Percentiles rank a stretch among this genome's conserved stretches.
These are phyloP conservation scores for Eubasilissa regina DNA, from an alignment of 1,140 invertebrate species.

Conservation along the genomic window DNA sequence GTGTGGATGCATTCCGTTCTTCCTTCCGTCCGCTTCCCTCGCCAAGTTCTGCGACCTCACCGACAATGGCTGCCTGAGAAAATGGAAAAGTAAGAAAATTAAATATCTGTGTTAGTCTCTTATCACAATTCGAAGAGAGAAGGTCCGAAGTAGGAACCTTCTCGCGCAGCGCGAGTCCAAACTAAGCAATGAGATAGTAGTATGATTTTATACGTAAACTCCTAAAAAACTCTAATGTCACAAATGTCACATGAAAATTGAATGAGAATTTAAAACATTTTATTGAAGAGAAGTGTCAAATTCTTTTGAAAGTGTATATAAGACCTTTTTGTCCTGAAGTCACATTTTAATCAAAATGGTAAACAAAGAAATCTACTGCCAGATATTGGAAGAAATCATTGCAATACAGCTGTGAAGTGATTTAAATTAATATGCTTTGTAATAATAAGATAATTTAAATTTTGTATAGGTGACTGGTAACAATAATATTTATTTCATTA, in stretches of 20 bases:
- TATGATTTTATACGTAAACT: neutral
- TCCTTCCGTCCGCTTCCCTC: conserved; percentile 67
- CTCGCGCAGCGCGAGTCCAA: neutral
- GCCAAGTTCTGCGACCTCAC: conserved; percentile 68
- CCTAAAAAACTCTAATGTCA: neutral
- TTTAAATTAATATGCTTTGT: too few species aligned
- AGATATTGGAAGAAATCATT: too few species aligned
- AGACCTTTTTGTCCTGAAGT: too few species aligned
- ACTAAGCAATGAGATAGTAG: neutral
- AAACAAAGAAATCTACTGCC: too few species aligned
- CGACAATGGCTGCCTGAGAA: conserved; percentile 65
- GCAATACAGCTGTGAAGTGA: too few species aligned
- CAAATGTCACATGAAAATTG: neutral
- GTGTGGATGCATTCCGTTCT: conserved; percentile 74
- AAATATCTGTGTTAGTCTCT: too few species aligned
- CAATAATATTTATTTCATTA: too few species aligned
- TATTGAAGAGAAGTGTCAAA: too few species aligned
- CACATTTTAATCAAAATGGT: too few species aligned
- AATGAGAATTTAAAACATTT: neutral
- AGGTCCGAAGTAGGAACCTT: neutral
- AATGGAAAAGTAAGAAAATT: conserved; percentile 57
- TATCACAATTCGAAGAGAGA: neutral
- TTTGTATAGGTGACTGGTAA: too few species aligned
- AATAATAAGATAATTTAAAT: too few species aligned
- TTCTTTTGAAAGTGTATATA: too few species aligned